Base-by-base conservation (phyloP, 2,113 vertebrate species). In the Suricata suricatta region DNA sequence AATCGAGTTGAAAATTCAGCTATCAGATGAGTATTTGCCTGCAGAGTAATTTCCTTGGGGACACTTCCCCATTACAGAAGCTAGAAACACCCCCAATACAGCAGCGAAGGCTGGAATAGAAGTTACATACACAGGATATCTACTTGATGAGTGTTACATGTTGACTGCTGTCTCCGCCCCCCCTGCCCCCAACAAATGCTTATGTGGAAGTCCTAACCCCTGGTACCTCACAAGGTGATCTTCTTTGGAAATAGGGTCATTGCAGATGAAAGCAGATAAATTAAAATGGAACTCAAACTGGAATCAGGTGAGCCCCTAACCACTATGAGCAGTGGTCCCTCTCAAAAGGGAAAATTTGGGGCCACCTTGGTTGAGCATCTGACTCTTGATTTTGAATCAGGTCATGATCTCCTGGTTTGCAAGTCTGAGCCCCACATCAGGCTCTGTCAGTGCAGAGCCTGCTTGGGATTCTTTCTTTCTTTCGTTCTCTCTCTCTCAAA, bases 1-100 rank as follows among this genome's bases (percentile, higher is more conserved):
- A 99, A 99, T 99, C 69, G 98, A 99, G 97, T 97, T 99, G 98
- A 99, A 99, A 98, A 99, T 99, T 84, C 98, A 99, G 9, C 50
- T 29, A 98, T 99, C 99, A 97, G 99, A 99, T 90, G 98, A 99
- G 98, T 98, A 99, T 98, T 98, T 85, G 98, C 98, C 69, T 95
- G 98, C 98, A 98, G 88, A 99, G 98, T 93, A 98, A 99, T 98
- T 99, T 99, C 96, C 98, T 99, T 79, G 60, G 38, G 60, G 99
- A 98, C 95, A 98, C 98, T 92, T 98, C 99, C 96, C 96, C 99
- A 96, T 96, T 98, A 96, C 99, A 99, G 98, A 99, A 99, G 35
- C 63, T 85, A 11, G 44, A 86, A 88, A 57, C 4, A 19, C 23
- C 79, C 79, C n/a, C 23, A n/a, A 21, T 0, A 4, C 2, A 0